Conservation (phyloP, 2,888 invertebrate genomes). For the Andricus curvator region DNA sequence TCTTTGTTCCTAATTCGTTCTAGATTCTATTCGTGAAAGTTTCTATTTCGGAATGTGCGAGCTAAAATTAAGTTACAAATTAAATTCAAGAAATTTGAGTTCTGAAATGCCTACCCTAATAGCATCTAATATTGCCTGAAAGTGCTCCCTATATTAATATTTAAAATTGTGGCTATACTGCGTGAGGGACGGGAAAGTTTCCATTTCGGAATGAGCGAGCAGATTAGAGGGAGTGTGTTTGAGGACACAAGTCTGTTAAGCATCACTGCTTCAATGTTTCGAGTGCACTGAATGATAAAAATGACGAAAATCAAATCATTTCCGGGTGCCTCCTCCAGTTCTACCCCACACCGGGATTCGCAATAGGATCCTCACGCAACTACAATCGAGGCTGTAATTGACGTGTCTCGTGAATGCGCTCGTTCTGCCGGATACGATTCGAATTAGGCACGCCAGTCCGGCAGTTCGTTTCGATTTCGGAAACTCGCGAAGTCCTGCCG, state of each 20-base stretch:
- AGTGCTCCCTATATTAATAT: too few species aligned
- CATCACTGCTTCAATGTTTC: constrained; percentile 34
- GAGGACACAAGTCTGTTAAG: constrained; percentile 52
- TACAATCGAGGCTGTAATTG: constrained; percentile 72
- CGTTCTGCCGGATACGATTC: constrained; percentile 71
- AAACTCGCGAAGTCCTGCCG: constrained; percentile 46
- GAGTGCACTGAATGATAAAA: constrained; percentile 61
- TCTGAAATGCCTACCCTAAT: too few species aligned
- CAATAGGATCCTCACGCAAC: constrained; percentile 20
- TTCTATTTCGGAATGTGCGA: too few species aligned
- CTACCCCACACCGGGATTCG: not conserved
- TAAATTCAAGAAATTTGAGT: too few species aligned
- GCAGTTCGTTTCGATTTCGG: constrained; percentile 46
- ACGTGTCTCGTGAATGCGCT: constrained; percentile 70
- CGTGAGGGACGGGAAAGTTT: not conserved
- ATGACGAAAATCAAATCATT: constrained; percentile 68
- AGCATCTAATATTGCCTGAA: too few species aligned
- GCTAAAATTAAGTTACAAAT: too few species aligned
- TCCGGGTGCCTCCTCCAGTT: constrained; percentile 51
- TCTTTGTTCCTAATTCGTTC: too few species aligned
- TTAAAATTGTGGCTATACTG: too few species aligned
- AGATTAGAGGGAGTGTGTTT: constrained; percentile 57
- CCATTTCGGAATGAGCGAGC: constrained; percentile 36
- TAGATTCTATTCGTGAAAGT: too few species aligned
- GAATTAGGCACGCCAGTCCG: constrained; percentile 69